Evolutionary conservation across 2,113 vertebrate genomes (phyloP).

Genomic region (Anoura caudifer): DNA sequence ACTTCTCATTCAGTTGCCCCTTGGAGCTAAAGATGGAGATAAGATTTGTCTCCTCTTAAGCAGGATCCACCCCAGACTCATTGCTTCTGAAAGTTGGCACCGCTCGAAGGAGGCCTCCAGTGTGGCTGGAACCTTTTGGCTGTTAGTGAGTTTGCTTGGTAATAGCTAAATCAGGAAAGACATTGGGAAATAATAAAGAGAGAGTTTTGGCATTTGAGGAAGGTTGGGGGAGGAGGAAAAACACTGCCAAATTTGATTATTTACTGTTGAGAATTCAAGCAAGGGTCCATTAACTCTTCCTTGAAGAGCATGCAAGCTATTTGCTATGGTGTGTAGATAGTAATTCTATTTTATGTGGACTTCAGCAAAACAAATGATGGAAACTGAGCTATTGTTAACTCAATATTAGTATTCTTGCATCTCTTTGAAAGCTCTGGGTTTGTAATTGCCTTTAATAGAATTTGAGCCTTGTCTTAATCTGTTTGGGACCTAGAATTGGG

Average conservation of each 20-base stretch:
- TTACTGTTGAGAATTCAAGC: slow-evolving; percentile 63
- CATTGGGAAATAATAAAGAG: slow-evolving; percentile 62
- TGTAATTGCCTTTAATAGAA: slow-evolving; percentile 74
- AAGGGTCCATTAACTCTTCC: slow-evolving; percentile 52
- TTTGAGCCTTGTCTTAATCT: slow-evolving; percentile 77
- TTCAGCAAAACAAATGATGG: slow-evolving; percentile 61
- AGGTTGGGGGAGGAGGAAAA: slow-evolving; percentile 11
- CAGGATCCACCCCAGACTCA: not conserved
- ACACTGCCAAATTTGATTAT: slow-evolving; percentile 69
- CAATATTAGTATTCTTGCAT: slow-evolving; percentile 65
- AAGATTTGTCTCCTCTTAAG: slow-evolving; percentile 62
- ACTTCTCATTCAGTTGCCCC: slow-evolving; percentile 48
- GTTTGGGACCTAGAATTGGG: slow-evolving; percentile 64
- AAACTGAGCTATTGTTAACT: slow-evolving; percentile 63
- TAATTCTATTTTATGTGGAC: slow-evolving; percentile 61
- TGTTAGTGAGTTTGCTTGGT: slow-evolving; percentile 60
- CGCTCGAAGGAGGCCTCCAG: slow-evolving; percentile 55
- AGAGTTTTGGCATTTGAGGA: slow-evolving; percentile 60
- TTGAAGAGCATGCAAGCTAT: slow-evolving; percentile 50
- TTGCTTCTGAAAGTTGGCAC: slow-evolving; percentile 53
- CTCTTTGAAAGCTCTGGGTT: slow-evolving; percentile 68
- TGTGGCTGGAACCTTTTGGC: slow-evolving; percentile 43
- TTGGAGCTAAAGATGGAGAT: slow-evolving; percentile 63
- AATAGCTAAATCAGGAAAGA: slow-evolving; percentile 65
- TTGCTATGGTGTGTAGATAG: slow-evolving; percentile 43